Evolutionary conservation across 2,888 invertebrate species (phyloP).

Genomic region (Brenthis daphne): DNA sequence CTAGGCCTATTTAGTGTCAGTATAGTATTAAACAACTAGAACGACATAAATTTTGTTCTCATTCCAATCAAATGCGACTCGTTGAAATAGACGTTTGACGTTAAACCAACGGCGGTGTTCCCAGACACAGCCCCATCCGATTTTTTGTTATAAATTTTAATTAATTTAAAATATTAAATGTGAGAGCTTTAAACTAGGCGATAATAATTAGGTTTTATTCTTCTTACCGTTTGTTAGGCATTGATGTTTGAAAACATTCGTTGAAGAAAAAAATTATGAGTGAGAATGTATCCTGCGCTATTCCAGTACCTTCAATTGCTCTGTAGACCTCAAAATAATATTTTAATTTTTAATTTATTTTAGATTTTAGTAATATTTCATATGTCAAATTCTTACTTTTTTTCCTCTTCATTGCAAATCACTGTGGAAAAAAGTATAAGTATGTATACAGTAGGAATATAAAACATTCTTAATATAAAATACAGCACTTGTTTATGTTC

Average conservation of each 20-base stretch:
- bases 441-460: not conserved
- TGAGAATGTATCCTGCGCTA: slow-evolving; percentile 3
- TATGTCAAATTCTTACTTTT: not conserved
- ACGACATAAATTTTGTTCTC: no score
- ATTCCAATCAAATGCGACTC: no score
- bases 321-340: slow-evolving; percentile 16
- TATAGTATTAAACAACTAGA: no score
- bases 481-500: not conserved
- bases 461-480: slow-evolving; percentile 2
- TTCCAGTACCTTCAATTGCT: not conserved
- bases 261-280: slow-evolving; percentile 44
- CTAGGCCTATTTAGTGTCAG: no score
- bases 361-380: not conserved
- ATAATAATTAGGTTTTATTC: no score
- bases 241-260: slow-evolving; percentile 46
- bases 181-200: no score
- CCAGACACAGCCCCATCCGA: no score
- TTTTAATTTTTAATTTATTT: no score
- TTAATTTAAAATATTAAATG: no score
- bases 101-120: no score
- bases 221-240: slow-evolving; percentile 54
- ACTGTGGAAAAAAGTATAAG: slow-evolving; percentile 1
- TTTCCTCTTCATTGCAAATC: not conserved
- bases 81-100: no score
- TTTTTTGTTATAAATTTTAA: no score